These are phyloP conservation scores for Brachionichthys hirsutus DNA, from an alignment of 2,113 vertebrate genomes.

Conservation along the genomic window DNA sequence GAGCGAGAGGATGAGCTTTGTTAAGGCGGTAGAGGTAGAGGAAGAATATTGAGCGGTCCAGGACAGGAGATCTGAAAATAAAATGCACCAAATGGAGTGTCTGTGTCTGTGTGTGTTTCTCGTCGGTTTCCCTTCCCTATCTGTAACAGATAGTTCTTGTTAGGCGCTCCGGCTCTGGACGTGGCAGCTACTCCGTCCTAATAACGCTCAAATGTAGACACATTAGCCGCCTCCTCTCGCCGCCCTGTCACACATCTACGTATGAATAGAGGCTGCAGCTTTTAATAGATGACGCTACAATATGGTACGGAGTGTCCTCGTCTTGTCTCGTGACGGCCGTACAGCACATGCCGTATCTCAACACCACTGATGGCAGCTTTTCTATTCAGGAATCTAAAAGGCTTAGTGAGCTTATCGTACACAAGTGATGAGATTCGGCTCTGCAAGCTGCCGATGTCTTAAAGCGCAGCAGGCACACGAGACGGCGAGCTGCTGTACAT, in stretches of 20 bases:
- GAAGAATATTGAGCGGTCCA: constrained; percentile 51
- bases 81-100: constrained; percentile 37
- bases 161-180: constrained; percentile 26
- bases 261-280: constrained; percentile 28
- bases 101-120: constrained; percentile 3
- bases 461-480: constrained; percentile 43
- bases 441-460: constrained; percentile 23
- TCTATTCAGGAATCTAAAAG: constrained; percentile 5
- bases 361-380: constrained; percentile 13
- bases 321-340: not conserved
- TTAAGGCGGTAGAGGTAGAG: constrained; percentile 48
- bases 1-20: constrained; percentile 58
- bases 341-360: not conserved
- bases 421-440: constrained; percentile 18
- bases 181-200: constrained; percentile 26
- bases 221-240: constrained; percentile 13
- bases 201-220: constrained; percentile 24
- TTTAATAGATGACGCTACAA: not conserved
- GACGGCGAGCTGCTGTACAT: constrained; percentile 35
- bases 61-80: constrained; percentile 60
- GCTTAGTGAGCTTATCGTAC: constrained; percentile 29
- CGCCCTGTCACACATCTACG: constrained; percentile 25
- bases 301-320: not conserved
- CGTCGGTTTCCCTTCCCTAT: constrained; percentile 18
- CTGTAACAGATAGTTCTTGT: constrained; percentile 23